Base-by-base conservation (phyloP, 2,888 invertebrate species). In the Linnaemya vulpina region DNA sequence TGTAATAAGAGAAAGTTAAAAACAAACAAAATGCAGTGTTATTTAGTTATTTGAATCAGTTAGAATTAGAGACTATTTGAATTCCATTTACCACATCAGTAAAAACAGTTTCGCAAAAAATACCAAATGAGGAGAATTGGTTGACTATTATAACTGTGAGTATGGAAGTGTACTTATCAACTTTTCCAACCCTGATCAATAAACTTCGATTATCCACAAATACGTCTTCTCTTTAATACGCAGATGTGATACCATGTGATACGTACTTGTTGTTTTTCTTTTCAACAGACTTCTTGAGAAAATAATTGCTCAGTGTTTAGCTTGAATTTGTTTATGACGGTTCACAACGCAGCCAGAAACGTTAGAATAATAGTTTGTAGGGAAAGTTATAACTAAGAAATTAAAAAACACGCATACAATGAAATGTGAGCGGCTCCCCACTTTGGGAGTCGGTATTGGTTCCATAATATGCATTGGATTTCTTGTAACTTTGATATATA, bases 381-480 rank as follows among this genome's bases (percentile, higher is more conserved):
- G 5, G n/a, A n/a, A n/a, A 46, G 3, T n/a, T 49, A 49, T 49
- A 49, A 49, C 3, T 17, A 17, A 17, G 4, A 49, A 49, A 9
- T 30, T 5, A 63, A 38, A 30, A 51, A 13, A 1, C 22, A 35
- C 0, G n/a, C 35, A 35, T 1, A n/a, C 13, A 55, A 79, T 79
- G 71, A 71, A 79, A 2, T 55, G 30, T 35, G 0, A 35, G 1
- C 43, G 63, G 40, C 71, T 40, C 43, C 55, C 79, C 1, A 55
- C 62, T 3, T 43, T 63, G 53, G 79, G 79, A 35, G 35, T 79
- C 0, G 63, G 20, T 25, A 63, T 79, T 63, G 79, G 79, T 13
- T 55, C 22, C 8, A 25, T 71, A 13, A 73, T 22, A 20, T 11
- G 73, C 38, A 58, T 73, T 10, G 73, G 79, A 22, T 73, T 79